phyloP scores from a whole-genome alignment of 2,888 invertebrate genomes.

The Coleophora deauratella region DNA sequence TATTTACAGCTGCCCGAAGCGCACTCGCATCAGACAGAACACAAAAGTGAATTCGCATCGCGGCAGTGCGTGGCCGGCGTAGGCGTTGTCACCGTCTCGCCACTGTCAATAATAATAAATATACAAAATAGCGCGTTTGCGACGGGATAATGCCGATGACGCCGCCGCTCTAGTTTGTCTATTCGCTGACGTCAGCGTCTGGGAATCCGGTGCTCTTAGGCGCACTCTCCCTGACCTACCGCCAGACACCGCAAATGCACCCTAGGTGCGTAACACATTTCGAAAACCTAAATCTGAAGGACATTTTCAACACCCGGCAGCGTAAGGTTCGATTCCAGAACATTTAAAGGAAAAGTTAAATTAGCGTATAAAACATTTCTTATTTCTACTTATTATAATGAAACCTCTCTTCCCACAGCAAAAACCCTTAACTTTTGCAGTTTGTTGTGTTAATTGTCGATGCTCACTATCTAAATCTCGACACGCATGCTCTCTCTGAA shows the following conservation, averaged over 20 bases:
- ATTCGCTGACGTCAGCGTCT: constrained; percentile 66
- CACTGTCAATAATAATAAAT: constrained; percentile 68
- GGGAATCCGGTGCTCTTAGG: constrained; percentile 58
- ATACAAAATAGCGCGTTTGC: constrained; percentile 63
- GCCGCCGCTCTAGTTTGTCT: constrained; percentile 68
- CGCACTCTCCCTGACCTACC: constrained; percentile 66
- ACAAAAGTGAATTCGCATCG: constrained; percentile 45
- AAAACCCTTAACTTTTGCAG: no score
- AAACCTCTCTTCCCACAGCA: no score
- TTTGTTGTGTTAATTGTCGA: no score
- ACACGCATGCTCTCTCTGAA: no score
- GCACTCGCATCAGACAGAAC: constrained; percentile 22
- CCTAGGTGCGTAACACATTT: constrained; percentile 20
- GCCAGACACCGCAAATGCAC: constrained; percentile 40
- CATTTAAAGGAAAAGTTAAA: no score
- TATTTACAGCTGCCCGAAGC: constrained; percentile 42
- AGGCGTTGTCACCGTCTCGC: constrained; percentile 70
- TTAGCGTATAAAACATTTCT: no score
- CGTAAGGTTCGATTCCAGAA: no score
- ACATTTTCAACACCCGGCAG: no score
- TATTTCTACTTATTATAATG: no score
- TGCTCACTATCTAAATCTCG: no score
- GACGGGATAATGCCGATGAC: constrained; percentile 61
- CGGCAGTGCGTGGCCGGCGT: constrained; percentile 55
- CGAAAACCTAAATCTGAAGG: not conserved